Conservation (phyloP, 2,888 invertebrate genomes). For the Nemurella pictetii region DNA sequence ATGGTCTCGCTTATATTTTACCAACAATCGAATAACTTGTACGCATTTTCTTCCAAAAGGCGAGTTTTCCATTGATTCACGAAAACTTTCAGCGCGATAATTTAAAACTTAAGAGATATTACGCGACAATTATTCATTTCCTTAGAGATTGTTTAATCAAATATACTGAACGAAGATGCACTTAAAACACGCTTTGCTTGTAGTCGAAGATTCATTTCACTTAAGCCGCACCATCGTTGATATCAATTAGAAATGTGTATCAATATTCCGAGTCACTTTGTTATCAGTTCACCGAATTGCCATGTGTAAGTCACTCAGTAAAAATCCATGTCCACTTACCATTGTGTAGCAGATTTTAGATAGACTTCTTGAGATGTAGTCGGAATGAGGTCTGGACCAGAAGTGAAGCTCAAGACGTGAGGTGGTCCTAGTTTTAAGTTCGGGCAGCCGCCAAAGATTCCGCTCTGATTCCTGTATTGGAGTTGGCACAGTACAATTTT, state of each 20-base stretch:
- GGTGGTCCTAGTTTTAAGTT: conserved; percentile 34
- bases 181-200: background rate
- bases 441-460: conserved; percentile 27
- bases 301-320: conserved; percentile 32
- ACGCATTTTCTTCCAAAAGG: background rate
- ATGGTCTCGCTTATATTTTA: too few species aligned
- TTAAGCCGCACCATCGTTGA: background rate
- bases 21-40: background rate
- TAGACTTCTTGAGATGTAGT: conserved; percentile 56
- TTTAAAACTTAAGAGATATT: background rate
- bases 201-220: background rate
- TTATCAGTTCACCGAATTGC: background rate
- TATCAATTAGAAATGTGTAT: conserved; percentile 47
- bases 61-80: background rate
- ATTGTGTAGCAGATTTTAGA: conserved; percentile 68
- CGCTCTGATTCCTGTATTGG: conserved; percentile 14
- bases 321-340: conserved; percentile 57
- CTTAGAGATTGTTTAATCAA: background rate
- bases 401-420: conserved; percentile 64
- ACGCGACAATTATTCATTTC: background rate
- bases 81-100: background rate
- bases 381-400: conserved; percentile 76
- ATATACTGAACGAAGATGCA: background rate
- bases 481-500: background rate
- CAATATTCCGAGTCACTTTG: too few species aligned